phyloP scores from a whole-genome alignment of 1,140 invertebrate species.

The Adoxophyes honmai region DNA sequence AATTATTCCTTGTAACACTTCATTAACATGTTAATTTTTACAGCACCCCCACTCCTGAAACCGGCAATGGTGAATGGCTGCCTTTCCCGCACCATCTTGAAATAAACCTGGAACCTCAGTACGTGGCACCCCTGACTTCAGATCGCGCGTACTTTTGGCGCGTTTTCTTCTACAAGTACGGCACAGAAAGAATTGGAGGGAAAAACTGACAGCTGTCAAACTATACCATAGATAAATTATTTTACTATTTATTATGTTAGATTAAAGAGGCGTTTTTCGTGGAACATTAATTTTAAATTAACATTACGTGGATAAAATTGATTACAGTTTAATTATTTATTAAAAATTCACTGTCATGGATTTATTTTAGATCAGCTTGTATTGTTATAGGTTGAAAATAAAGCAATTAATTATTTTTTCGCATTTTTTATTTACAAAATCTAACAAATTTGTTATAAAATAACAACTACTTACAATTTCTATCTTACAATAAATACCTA shows the following conservation, averaged over 20 bases:
- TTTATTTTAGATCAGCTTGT: too few relatives aligned
- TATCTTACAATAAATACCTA: background rate
- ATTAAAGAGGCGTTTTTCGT: background rate
- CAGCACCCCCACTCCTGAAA: constrained; percentile 58
- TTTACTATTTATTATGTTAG: background rate
- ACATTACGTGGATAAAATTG: too few relatives aligned
- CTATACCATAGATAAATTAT: constrained; percentile 11
- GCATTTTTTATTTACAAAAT: constrained; percentile 20
- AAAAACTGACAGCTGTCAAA: background rate
- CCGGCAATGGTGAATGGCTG: constrained; percentile 52
- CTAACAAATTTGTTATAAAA: constrained; percentile 19
- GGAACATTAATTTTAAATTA: too few relatives aligned
- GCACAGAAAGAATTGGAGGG: constrained; percentile 33
- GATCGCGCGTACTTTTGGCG: constrained; percentile 62
- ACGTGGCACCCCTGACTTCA: constrained; percentile 54
- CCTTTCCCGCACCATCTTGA: constrained; percentile 54
- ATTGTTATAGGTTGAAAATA: constrained; percentile 8
- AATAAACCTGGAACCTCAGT: constrained; percentile 56
- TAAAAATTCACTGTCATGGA: too few relatives aligned
- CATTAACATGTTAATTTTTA: constrained; percentile 3
- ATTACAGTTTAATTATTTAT: too few relatives aligned
- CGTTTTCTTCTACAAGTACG: constrained; percentile 55
- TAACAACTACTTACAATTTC: background rate
- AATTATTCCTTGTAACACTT: too few relatives aligned
- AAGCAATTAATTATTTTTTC: background rate